Base-by-base conservation (phyloP, 2,113 vertebrate species). In the Vidua chalybeata region DNA sequence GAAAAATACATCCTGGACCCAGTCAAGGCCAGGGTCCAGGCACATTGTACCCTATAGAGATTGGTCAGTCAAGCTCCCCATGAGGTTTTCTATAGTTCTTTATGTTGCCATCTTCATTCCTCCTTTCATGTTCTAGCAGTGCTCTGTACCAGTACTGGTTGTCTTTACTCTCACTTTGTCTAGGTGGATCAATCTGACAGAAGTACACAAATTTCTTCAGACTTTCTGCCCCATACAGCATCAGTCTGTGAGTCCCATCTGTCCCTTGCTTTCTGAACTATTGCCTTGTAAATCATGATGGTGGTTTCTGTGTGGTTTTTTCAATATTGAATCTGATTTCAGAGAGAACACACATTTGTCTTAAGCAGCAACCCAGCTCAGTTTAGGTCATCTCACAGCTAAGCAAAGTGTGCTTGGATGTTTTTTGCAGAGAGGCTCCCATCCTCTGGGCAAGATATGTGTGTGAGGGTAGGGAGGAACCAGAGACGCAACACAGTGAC, bases 1-100 rank as follows among this genome's bases (percentile, higher is more conserved):
- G 46, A 73, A 89, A 92, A 90, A 55, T 54, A 46, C 28, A 54
- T 84, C 41, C 46, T 69, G 49, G 45, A 64, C 41, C 64, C 13
- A 5, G 61, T 49, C 17, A 62, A 41, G 12, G 41, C 35, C 18
- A 33, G 35, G 23, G 26, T 75, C 61, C 51, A 35, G 76, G 31
- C 0, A 0, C 19, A 21, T 27, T 61, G 59, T 10, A 43, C 31
- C 35, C 11, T 46, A 0, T 39, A 48, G 33, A 55, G 8, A 8
- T 21, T 62, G 20, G 26, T 62, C 49, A 66, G 61, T 71, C 49
- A 76, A 54, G 37, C n/a, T 77, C 20, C 17, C 9, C 2, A 0
- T 35, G 45, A 74, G 27, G 22, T 88, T 87, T 84, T 67, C 39
- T 23, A 0, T 23, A 46, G 35, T 48, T 27, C 13, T 67, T 46